Evolutionary conservation across 2,888 invertebrate species (phyloP), one percentile per base, ranked within the genome.

Genomic region (Agrotis exclamationis): DNA sequence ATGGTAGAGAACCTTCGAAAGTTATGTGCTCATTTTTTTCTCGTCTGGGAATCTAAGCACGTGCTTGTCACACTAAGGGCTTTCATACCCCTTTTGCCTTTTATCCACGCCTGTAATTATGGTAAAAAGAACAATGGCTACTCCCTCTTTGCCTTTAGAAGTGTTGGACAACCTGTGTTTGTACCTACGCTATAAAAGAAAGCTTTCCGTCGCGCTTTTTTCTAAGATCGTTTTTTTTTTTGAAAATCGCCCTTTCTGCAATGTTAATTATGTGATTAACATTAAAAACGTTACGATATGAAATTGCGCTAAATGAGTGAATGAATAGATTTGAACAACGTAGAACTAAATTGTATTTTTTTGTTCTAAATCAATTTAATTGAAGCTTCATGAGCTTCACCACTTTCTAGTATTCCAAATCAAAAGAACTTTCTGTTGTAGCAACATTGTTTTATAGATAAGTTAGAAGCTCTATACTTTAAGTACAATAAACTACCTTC

Each of bases 71-170:
- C 47, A 58, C 50, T 45, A 51, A 63, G 45, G 24, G 24, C 20
- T 28, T 75, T 45, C 24, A 75, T 44, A 47, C 48, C 24, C 14
- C 56, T n/a, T 24, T 57, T 28, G 20, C 39, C 33, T 66, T 80
- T 80, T 66, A 51, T 79, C 48, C 67, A 58, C 7, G 20, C 59
- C 47, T 76, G 51, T 76, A 63, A 81, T 76, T 68, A 50, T 59
- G 56, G 18, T 56, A 63, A 74, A 74, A 60, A 62, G 65, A 80
- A 65, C 66, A 79, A 73, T 53, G 51, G 6, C 39, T n/a, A 28
- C 47, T 39, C 56, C 58, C 24, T 22, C 20, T 57, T 22, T 28
- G 20, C 39, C 18, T 51, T 47, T 18, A n/a, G 20, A 60, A 47
- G 47, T 47, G 50, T 51, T 45, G 14, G 28, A 22, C 20, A 22